A percentile compares a stretch with the other conserved stretches of the same genome.
Evolutionary conservation across 2,888 invertebrate genomes (phyloP).

Genomic region (Volucella zonaria): DNA sequence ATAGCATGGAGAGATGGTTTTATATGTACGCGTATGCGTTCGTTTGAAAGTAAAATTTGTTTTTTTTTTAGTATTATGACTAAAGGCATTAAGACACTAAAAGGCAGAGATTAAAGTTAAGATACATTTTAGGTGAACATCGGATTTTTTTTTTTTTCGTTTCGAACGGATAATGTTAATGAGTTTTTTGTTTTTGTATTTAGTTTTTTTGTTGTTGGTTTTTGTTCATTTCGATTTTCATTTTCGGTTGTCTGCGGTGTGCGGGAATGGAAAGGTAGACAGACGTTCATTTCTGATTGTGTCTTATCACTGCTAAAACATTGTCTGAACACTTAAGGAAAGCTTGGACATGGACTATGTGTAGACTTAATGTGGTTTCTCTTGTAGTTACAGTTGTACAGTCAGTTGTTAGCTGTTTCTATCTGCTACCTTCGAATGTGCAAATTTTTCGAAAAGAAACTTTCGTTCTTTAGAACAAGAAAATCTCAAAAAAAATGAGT

Average conservation of each 20-base stretch:
- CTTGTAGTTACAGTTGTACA: no score
- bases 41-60: slow-evolving; percentile 74
- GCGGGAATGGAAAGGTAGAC: slow-evolving; percentile 22
- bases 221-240: neutral
- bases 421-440: no score
- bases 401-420: no score
- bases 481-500: no score
- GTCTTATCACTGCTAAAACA: no score
- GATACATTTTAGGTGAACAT: slow-evolving; percentile 49
- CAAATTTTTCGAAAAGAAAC: no score
- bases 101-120: slow-evolving; percentile 69
- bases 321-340: no score
- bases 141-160: slow-evolving; percentile 30
- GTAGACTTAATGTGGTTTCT: no score
- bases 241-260: neutral
- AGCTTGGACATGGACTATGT: no score
- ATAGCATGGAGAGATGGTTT: slow-evolving; percentile 6
- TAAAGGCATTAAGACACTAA: slow-evolving; percentile 49
- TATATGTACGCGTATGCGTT: slow-evolving; percentile 41
- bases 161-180: slow-evolving; percentile 49
- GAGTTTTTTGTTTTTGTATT: slow-evolving; percentile 25
- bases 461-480: no score
- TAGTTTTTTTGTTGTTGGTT: neutral
- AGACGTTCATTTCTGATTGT: neutral
- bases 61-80: slow-evolving; percentile 53